These are phyloP conservation scores for Drosophila affinis DNA, from an alignment of 2,888 invertebrate species.

Conservation along the genomic window DNA sequence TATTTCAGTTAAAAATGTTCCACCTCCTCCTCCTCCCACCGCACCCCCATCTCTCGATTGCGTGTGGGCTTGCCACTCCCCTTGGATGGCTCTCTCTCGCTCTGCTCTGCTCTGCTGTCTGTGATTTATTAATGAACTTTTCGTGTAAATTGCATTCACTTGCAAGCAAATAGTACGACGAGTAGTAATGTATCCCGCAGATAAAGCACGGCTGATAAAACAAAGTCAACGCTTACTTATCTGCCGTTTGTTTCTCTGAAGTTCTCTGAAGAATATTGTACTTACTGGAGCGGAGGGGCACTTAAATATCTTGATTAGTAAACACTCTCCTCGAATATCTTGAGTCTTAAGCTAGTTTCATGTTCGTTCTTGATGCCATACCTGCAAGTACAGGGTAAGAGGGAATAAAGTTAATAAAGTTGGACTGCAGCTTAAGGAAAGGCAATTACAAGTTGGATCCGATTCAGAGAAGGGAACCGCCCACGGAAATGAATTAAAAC, in stretches of 20 bases:
- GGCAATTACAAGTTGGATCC: constrained; percentile 49
- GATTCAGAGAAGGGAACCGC: constrained; percentile 42
- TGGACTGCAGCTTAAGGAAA: constrained; percentile 11
- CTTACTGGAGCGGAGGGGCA: constrained; percentile 12
- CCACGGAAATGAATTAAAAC: constrained; percentile 67
- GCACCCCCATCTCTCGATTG: neutral
- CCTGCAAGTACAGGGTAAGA: constrained; percentile 40
- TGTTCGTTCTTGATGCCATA: constrained; percentile 15
- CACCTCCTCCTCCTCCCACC: neutral
- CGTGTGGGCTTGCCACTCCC: neutral
- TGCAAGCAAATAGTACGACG: constrained; percentile 2
- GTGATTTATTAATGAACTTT: constrained; percentile 44
- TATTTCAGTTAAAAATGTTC: constrained; percentile 52
- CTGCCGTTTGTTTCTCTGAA: neutral
- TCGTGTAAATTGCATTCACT: constrained; percentile 23
- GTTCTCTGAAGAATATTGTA: constrained; percentile 19
- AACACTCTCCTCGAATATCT: constrained; percentile 16
- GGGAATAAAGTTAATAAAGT: constrained; percentile 23
- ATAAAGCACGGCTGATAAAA: constrained; percentile 7
- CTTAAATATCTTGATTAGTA: constrained; percentile 4
- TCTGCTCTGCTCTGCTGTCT: neutral
- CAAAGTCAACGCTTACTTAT: constrained; percentile 10
- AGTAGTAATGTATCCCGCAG: constrained; percentile 15
- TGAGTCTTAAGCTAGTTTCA: constrained; percentile 14
- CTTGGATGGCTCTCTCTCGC: neutral